Evolutionary conservation across 1,140 invertebrate genomes (phyloP), one percentile per base, ranked within the genome.

Genomic region (Bactericera cockerelli): DNA sequence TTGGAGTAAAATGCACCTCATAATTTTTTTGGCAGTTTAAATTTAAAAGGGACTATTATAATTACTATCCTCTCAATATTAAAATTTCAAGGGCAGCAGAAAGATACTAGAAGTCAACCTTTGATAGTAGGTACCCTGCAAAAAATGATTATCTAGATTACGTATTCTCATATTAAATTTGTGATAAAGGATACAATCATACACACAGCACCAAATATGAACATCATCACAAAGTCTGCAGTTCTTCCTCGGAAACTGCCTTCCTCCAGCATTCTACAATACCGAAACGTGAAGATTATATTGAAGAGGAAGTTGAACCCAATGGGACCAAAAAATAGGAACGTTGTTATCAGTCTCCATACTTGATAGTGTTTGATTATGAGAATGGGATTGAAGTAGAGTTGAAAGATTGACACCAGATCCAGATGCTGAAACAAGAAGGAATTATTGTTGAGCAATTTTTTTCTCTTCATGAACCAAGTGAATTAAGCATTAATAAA

Each of bases 231-330:
- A 77, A 99, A 99, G 74, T 99, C 97, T 62, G 95, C 91, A 63
- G 93, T 96, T 66, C 87, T 81, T 55, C 91, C 89, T 64, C 94
- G 79, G 71, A 98, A 99, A 13, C 93, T 97, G 22, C 93, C 93
- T 74, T 99, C 96, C 74, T 99, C 97, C 57, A 99, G 72, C 90
- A 98, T 97, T 60, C 93, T 82, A 75, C 96, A 99, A 74, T 99
- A 99, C 67, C 93, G 85, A 75, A 98, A 98, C 31, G 93, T 96
- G 72, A 99, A 99, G 70, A 99, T 93, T 80, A 99, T 93, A 72
- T 99, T 99, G 77, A 99, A 99, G 66, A 99, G 84, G 70, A 99
- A 99, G 74, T 95, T 98, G 72, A 99, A 98, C 14, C 96, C 94
- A 70, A 99, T 81, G 36, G 92, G 89, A 42, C 97, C 97, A 77